Base-by-base conservation (phyloP, 2,797 vertebrate genomes). In the Huso huso region DNA sequence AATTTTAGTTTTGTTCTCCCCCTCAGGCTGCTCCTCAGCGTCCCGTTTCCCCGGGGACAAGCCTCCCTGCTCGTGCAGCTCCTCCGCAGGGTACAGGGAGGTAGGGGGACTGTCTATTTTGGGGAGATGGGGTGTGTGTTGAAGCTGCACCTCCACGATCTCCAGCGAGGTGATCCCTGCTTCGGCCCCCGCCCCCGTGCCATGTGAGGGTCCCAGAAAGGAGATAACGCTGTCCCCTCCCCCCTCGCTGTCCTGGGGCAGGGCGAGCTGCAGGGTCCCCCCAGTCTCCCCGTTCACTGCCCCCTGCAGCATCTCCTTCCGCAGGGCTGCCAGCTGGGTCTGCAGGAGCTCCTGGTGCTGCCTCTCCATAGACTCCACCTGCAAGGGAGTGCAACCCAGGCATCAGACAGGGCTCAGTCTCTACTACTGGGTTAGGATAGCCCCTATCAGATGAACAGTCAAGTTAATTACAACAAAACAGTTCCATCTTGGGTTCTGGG, bases 331-430 rank as follows among this genome's bases (percentile, higher is more conserved):
- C 58, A 80, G 69, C 62, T 73, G 69, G 49, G 76, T 68, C 62
- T 77, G 74, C 9, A 77, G 74, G 12, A 76, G 73, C 18, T 77
- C 71, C 11, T 61, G 67, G 64, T 76, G 77, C 50, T 76, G 73
- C 4, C 55, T 63, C 61, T 80, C 71, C 71, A 78, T 63, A 51
- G 61, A 72, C 49, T 77, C 69, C 66, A 80, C 69, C 73, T 79
- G 71, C 8, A 13, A 64, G 23, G 23, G 2, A 37, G 2, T 1
- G 23, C 55, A 69, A 55, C 49, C 11, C 60, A 58, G 51, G 12
- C 15, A 61, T 10, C 4, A 37, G 23, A 37, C 23, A 37, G 23
- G 23, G 23, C 23, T 37, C 23, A 37, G 23, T 37, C 2, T 37
- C 23, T 37, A 37, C 23, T 37, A 37, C 23, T 37, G 23, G 23